Base-by-base conservation (phyloP, 64 coral and sea anemone genomes). In the Platygyra sinensis region DNA sequence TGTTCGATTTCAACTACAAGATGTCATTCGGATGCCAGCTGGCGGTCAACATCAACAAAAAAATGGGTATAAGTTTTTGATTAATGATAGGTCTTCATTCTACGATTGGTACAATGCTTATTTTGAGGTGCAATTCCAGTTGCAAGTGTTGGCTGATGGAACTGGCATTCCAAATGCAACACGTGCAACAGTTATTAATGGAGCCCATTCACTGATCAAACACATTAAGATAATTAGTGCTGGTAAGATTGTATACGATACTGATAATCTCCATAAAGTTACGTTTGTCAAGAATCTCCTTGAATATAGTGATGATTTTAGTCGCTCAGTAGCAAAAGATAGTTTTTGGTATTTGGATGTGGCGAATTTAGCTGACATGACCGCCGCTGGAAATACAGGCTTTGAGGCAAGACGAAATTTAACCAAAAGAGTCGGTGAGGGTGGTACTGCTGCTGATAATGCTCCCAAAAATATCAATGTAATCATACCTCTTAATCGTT, bases 401-500 rank as follows among this genome's bases (percentile, higher is more conserved):
- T 75, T 42, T 18, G 73, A 75, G 20, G 30, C 73, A 1, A 75
- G 73, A 17, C 30, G 73, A 42, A 4, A 20, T 2, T 8, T 42
- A n/a, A n/a, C n/a, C n/a, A n/a, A n/a, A n/a, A n/a, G n/a, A n/a
- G n/a, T n/a, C n/a, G n/a, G n/a, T n/a, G n/a, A n/a, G n/a, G n/a
- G n/a, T n/a, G n/a, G n/a, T n/a, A n/a, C n/a, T n/a, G n/a, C n/a
- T n/a, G n/a, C n/a, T n/a, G n/a, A n/a, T n/a, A n/a, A n/a, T 7
- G 19, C 73, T 10, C 14, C 13, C 6, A 7, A 15, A 42, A 13
- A 13, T 38, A 38, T 54, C 52, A 54, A 54, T 54, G 6, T 7
- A 0, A 13, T 54, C 10, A 54, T 54, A 1, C 52, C 83, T 57
- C 74, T 93, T 1, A 82, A 90, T 49, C 62, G 89, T 16, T 90